phyloP scores from a whole-genome alignment of 23 tunicate genomes.

The Halocynthia aurantium region DNA sequence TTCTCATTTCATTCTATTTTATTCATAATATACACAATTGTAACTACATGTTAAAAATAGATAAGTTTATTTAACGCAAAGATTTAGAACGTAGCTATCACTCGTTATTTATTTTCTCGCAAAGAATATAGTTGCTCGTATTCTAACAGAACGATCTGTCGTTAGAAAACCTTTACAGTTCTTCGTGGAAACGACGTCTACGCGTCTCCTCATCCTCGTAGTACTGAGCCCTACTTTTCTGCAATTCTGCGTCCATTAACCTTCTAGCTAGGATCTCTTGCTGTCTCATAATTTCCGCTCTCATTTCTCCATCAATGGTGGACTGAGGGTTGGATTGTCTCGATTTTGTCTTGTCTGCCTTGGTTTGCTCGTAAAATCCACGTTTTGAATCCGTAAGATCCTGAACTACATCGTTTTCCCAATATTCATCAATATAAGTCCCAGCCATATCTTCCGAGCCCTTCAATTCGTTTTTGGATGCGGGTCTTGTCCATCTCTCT shows the following conservation, averaged over 20 bases:
- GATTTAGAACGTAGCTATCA: no score
- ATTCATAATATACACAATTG: background rate
- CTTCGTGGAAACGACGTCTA: slow-evolving; percentile 13
- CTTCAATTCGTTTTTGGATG: background rate
- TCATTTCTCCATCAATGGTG: background rate
- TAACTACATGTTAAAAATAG: background rate
- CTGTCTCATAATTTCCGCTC: slow-evolving; percentile 20
- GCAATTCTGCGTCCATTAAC: slow-evolving; percentile 6
- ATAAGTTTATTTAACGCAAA: no score
- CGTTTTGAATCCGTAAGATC: no score
- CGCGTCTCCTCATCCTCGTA: background rate
- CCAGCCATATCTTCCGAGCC: no score
- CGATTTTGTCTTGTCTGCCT: background rate
- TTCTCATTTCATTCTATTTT: no score
- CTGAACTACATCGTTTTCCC: no score
- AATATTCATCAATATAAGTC: no score
- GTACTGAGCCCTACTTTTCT: background rate
- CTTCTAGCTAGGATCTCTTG: slow-evolving; percentile 18
- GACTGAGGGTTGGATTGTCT: background rate
- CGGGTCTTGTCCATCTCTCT: slow-evolving; percentile 7
- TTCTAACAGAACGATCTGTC: background rate
- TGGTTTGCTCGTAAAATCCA: no score
- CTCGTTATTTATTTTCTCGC: no score
- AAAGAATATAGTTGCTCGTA: no score
- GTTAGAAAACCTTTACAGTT: background rate